These are phyloP conservation scores for Pristionchus exspectatus DNA, from an alignment of 2,888 invertebrate species.

Conservation along the genomic window DNA sequence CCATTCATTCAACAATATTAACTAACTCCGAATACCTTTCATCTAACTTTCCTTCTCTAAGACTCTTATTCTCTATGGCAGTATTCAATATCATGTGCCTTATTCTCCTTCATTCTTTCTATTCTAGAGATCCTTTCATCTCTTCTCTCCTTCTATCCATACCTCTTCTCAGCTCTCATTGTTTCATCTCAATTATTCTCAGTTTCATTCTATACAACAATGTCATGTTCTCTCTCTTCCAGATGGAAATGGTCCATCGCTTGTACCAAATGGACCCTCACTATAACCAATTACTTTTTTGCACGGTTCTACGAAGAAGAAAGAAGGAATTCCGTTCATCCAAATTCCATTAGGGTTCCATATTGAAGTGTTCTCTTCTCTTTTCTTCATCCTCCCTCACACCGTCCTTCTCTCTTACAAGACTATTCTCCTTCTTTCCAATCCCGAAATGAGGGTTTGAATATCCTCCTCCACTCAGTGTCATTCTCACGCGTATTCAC, in stretches of 20 bases:
- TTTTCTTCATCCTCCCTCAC: neutral
- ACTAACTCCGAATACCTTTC: neutral
- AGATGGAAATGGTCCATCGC: neutral
- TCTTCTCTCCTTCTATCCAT: neutral
- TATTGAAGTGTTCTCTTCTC: neutral
- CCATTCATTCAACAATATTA: neutral
- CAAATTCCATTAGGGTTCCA: too few relatives aligned
- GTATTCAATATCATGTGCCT: slow-evolving; percentile 38
- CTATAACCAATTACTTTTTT: neutral
- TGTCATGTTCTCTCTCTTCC: neutral
- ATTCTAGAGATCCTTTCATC: neutral
- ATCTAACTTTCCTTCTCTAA: neutral
- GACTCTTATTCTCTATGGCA: neutral
- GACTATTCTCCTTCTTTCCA: neutral
- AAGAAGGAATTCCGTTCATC: neutral
- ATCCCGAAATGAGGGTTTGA: neutral
- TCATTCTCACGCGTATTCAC: slow-evolving; percentile 8
- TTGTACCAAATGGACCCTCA: neutral
- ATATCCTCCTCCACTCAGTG: neutral
- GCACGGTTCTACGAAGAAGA: neutral
- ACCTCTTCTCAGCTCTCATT: neutral
- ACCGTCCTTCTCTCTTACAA: neutral
- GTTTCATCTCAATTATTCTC: slow-evolving; percentile 15
- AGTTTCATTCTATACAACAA: neutral
- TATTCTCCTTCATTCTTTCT: slow-evolving; percentile 18